Evolutionary conservation across 2,113 vertebrate genomes (phyloP).

Genomic region (Cygnus atratus): DNA sequence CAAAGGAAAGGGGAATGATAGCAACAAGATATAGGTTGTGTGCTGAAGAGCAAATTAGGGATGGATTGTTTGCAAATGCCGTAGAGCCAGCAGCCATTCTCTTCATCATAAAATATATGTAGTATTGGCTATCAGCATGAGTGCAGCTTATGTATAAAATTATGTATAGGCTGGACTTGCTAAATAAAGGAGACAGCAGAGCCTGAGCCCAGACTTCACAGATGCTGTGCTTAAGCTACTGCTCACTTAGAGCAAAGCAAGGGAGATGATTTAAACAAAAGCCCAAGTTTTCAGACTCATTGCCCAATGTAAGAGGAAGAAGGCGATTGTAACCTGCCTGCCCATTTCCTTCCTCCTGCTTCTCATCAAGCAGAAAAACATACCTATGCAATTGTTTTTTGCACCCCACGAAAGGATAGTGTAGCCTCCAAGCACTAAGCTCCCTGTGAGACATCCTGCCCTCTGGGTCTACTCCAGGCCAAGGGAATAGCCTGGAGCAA

Average conservation of each 20-base stretch:
- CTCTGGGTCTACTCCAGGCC: neutral
- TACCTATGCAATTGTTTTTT: neutral
- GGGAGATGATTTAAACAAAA: neutral
- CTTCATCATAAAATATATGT: neutral
- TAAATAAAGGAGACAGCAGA: neutral
- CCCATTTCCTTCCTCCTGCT: neutral
- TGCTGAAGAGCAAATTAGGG: slow-evolving; percentile 21
- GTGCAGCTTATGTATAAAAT: neutral
- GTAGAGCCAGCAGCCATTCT: neutral
- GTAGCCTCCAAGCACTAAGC: neutral
- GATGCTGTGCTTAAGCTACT: neutral
- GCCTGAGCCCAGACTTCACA: neutral
- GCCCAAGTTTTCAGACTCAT: neutral
- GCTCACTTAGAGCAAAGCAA: neutral
- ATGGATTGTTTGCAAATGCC: slow-evolving; percentile 6
- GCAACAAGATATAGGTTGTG: neutral
- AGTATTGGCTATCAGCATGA: neutral
- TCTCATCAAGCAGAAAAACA: neutral
- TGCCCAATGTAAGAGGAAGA: neutral
- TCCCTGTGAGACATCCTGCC: neutral
- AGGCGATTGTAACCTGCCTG: neutral
- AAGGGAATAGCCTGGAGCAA: neutral
- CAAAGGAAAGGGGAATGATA: neutral
- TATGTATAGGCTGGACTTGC: neutral
- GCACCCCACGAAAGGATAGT: neutral